Evolutionary conservation across 2,888 invertebrate species (phyloP), one percentile per base, ranked within the genome.

Genomic region (Morpho helenor): DNA sequence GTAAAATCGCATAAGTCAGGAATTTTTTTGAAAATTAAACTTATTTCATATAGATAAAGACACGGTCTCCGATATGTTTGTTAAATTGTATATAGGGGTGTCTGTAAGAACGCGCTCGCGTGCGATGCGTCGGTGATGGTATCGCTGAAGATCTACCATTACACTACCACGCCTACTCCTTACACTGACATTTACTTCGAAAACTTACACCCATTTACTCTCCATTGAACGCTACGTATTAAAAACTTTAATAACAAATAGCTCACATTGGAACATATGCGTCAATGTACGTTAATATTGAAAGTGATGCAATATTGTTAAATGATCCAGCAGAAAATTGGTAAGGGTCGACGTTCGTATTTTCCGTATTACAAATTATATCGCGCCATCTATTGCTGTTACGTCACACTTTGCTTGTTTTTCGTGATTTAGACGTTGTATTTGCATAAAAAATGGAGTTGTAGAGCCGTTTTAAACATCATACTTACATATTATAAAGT

Each of bases 101-200:
- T 67, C 67, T 63, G 60, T 57, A 53, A 48, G 60, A 57, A 57
- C 52, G 53, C 56, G 60, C 50, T 68, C 63, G 68, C 67, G 67
- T 68, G 68, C 64, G 57, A 61, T 59, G 56, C 56, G 47, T 43
- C 52, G 16, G 60, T 50, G 58, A 55, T 60, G 44, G 31, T 66
- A 67, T 68, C 67, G 62, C 59, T 41, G 16, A 44, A 54, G 58
- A 66, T 67, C 68, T 65, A 60, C 61, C 63, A 66, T 66, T 61
- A 62, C 59, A 58, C 54, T 62, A 56, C 52, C 60, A 62, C 68
- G 65, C 66, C 65, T 63, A 56, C 60, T 55, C 60, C 60, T 56
- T 56, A 50, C 61, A 58, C 58, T 58, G 55, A 49, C n/a, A 50
- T 42, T 23, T 7, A 45, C 22, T 39, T 44, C 47, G 58, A 48